A percentile compares a stretch with the other conserved stretches of the same genome.
phyloP scores from a whole-genome alignment of 1,140 invertebrate genomes.

The Cataglyphis hispanica region DNA sequence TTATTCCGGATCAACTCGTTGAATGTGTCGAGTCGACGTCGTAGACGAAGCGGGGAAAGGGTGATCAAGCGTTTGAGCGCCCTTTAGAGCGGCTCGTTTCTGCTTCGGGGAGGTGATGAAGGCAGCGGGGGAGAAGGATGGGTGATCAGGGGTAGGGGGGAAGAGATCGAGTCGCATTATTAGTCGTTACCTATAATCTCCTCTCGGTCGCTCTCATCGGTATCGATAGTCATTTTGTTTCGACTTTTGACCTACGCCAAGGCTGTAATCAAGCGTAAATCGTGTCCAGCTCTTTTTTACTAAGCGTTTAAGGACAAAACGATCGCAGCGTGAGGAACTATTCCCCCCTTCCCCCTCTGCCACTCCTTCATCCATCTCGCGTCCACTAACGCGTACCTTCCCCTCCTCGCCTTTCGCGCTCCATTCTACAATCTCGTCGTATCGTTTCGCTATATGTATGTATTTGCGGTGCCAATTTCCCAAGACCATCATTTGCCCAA shows the following conservation, averaged over 20 bases:
- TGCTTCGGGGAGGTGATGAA: no score
- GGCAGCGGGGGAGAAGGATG: neutral
- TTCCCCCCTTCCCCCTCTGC: conserved; percentile 9
- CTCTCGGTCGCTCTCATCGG: conserved; percentile 76
- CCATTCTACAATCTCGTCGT: conserved; percentile 33
- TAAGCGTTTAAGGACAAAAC: conserved; percentile 79
- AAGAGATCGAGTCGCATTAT: conserved; percentile 76
- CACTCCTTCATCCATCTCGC: neutral
- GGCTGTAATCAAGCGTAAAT: conserved; percentile 82
- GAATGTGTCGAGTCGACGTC: neutral
- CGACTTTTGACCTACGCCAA: conserved; percentile 81
- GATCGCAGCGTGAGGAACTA: conserved; percentile 54
- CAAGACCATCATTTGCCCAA: conserved; percentile 70
- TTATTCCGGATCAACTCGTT: neutral
- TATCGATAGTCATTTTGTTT: conserved; percentile 79
- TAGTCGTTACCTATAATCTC: conserved; percentile 83
- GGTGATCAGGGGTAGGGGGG: neutral
- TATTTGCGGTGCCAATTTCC: conserved; percentile 69
- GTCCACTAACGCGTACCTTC: neutral
- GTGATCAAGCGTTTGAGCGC: conserved; percentile 29
- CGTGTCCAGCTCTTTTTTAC: conserved; percentile 83
- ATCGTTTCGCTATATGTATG: conserved; percentile 36
- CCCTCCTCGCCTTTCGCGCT: neutral
- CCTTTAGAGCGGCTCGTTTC: conserved; percentile 53
- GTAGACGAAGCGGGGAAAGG: neutral